A percentile compares a stretch with the other conserved stretches of the same genome.
Evolutionary conservation across 2,888 invertebrate species (phyloP).

Genomic region (Cephus nigrinus): DNA sequence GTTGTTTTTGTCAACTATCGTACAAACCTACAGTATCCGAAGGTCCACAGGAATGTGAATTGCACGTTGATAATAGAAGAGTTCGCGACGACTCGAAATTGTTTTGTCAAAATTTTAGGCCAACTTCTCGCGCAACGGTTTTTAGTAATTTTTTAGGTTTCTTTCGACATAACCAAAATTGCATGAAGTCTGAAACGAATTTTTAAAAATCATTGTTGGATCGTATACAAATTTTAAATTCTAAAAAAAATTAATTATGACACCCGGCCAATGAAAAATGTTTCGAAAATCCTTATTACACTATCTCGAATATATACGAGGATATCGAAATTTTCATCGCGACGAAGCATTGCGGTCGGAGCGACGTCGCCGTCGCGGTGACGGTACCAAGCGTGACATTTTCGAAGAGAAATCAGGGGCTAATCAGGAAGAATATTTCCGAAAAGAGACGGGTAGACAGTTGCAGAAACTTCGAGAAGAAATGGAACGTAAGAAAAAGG

Average conservation of each 20-base stretch:
- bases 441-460: constrained; percentile 49
- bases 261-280: not conserved
- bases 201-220: not conserved
- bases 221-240: not conserved
- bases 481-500: constrained; percentile 2
- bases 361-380: constrained; percentile 50
- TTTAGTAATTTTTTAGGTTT: not conserved
- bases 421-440: constrained; percentile 56
- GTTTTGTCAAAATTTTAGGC: not conserved
- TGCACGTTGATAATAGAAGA: not conserved
- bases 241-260: not conserved
- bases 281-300: not conserved
- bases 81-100: not conserved
- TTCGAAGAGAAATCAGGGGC: constrained; percentile 54
- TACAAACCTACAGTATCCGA: no score
- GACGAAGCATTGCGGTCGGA: constrained; percentile 35
- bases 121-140: not conserved
- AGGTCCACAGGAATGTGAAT: not conserved
- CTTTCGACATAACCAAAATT: not conserved
- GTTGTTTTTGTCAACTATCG: not conserved
- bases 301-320: not conserved
- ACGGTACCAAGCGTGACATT: constrained; percentile 52
- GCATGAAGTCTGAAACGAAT: not conserved
- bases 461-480: constrained; percentile 38
- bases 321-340: not conserved